Base-by-base conservation (phyloP, 2,113 vertebrate species). In the Sylvilagus bachmani region DNA sequence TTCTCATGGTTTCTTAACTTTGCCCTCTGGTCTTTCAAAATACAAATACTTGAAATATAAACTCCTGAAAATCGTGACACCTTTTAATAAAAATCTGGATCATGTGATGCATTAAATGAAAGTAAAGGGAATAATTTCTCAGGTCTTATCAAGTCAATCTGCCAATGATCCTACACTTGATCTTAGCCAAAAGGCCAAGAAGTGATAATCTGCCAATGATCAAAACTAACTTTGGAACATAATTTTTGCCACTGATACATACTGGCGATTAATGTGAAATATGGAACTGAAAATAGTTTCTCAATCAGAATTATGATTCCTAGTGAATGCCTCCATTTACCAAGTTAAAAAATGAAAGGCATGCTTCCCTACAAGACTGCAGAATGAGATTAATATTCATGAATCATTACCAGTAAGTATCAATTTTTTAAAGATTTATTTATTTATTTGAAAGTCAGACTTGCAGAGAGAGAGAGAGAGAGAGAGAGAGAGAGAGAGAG, bases 341-440 rank as follows among this genome's bases (percentile, higher is more conserved):
- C 77, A 90, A 27, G 89, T 75, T 89, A 83, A 92, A 95, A 91
- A 74, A 55, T 90, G 53, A 84, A 90, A 91, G 91, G 77, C 44
- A 94, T 55, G n/a, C 58, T 93, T 16, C 36, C n/a, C 51, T n/a
- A 86, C 83, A 91, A 33, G 66, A 79, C 38, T 49, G 14, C n/a
- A 75, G 71, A 89, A 51, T 74, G 13, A 91, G 94, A 90, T 95
- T 93, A 79, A 89, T 58, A 92, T 86, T 58, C 55, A 49, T 84
- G 67, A 90, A 84, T 89, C 80, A 49, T 86, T 62, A 44, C 64
- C 74, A 66, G 64, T 74, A 86, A 93, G 55, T 83, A 33, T 87
- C 75, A 82, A 24, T 44, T 44, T 44, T 44, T 44, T 44, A 44
- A 44, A 44, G 44, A 44, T 44, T 44, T 8, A 44, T 44, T 44